Evolutionary conservation across 2,113 vertebrate genomes (phyloP).

Genomic region (Toxotes jaculatrix): DNA sequence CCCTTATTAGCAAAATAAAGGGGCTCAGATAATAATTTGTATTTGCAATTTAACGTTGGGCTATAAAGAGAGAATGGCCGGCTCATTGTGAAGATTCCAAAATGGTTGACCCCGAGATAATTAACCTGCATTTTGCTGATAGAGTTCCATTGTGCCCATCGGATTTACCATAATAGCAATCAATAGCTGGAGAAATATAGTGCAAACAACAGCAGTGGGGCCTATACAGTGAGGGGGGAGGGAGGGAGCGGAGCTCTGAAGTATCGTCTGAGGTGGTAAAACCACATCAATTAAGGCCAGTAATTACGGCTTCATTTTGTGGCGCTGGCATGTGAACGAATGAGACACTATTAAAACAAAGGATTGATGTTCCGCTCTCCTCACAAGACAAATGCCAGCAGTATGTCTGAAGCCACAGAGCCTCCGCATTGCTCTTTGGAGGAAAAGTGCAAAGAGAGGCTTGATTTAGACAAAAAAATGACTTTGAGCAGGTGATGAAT

Average conservation of each 20-base stretch:
- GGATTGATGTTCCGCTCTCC: conserved; percentile 72
- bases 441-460: conserved; percentile 17
- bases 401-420: conserved; percentile 20
- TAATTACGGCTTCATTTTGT: conserved; percentile 84
- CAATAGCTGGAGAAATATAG: conserved; percentile 84
- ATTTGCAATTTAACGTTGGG: conserved; percentile 78
- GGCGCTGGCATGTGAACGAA: conserved; percentile 74
- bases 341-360: conserved; percentile 84
- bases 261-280: conserved; percentile 78
- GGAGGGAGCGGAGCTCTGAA: conserved; percentile 54
- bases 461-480: conserved; percentile 21
- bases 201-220: conserved; percentile 79
- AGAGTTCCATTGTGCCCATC: conserved; percentile 85
- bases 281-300: conserved; percentile 84
- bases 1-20: conserved; percentile 73
- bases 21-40: conserved; percentile 70
- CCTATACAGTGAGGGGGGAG: conserved; percentile 51
- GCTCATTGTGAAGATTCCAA: conserved; percentile 79
- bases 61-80: conserved; percentile 70
- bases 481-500: conserved; percentile 2
- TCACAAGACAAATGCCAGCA: conserved; percentile 63
- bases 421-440: conserved; percentile 3
- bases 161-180: conserved; percentile 87
- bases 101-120: conserved; percentile 85
- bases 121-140: conserved; percentile 88